Conservation (phyloP, 2,888 invertebrate species). For the Hofmannophila pseudospretella region DNA sequence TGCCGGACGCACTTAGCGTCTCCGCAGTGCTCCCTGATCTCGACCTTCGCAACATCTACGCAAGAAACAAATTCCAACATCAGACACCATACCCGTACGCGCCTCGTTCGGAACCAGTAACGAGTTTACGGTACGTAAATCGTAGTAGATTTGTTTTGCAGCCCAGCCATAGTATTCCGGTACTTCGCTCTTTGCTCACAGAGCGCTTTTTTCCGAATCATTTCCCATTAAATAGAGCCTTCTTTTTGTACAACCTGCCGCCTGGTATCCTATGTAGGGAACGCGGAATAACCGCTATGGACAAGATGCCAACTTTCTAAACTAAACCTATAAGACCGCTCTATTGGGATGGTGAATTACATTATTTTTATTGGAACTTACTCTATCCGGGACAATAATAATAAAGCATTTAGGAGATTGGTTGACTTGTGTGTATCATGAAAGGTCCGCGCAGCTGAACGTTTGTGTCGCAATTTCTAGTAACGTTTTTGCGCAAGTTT, state of each 20-base stretch:
- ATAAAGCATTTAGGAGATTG: conserved; percentile 61
- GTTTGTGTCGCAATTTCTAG: conserved; percentile 24
- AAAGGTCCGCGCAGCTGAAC: conserved; percentile 20
- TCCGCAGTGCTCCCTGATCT: conserved; percentile 30
- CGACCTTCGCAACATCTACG: conserved; percentile 38
- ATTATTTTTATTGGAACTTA: conserved; percentile 64
- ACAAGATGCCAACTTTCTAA: conserved; percentile 76
- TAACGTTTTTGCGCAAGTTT: conserved; percentile 37
- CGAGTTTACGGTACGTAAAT: conserved; percentile 76
- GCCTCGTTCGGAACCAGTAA: conserved; percentile 63
- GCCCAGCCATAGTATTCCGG: conserved; percentile 61
- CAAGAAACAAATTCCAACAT: conserved; percentile 52
- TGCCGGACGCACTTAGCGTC: conserved; percentile 36
- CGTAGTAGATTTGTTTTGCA: conserved; percentile 72
- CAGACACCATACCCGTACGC: conserved; percentile 37
- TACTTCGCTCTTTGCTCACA: conserved; percentile 57
- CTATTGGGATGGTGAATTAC: conserved; percentile 61
- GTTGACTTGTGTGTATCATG: conserved; percentile 50
- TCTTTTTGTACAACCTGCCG: conserved; percentile 59
- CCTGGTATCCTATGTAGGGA: conserved; percentile 59
- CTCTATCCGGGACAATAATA: conserved; percentile 47
- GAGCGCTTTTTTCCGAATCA: conserved; percentile 62
- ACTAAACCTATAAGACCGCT: conserved; percentile 66
- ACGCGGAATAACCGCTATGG: conserved; percentile 65
- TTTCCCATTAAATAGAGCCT: conserved; percentile 62